Conservation (phyloP, 2,113 vertebrate species). For the Emydocephalus ijimae region DNA sequence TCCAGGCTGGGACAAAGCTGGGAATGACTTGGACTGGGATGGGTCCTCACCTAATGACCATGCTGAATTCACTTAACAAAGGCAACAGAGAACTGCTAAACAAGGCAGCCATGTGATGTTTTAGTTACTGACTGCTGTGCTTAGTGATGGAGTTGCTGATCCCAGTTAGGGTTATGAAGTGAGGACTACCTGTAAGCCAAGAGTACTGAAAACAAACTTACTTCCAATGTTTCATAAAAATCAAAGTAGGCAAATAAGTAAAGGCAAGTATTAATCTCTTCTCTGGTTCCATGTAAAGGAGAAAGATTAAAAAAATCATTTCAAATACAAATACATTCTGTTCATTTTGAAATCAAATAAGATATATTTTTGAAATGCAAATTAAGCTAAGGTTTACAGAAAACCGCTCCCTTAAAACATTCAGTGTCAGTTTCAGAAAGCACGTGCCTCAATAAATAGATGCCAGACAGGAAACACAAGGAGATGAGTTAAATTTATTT, state of each 20-base stretch:
- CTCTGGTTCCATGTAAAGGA: conserved; percentile 1
- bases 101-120: neutral
- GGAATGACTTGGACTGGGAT: neutral
- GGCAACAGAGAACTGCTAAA: neutral
- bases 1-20: neutral
- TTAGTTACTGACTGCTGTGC: neutral
- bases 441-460: conserved; percentile 27
- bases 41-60: neutral
- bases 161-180: neutral
- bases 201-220: neutral
- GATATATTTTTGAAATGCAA: neutral
- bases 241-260: neutral
- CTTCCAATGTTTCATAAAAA: neutral
- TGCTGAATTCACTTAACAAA: neutral
- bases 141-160: neutral
- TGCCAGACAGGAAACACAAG: neutral
- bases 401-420: neutral
- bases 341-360: neutral
- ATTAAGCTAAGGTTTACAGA: neutral
- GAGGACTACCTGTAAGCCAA: neutral
- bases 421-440: conserved; percentile 46
- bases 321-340: conserved; percentile 3
- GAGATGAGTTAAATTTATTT: neutral
- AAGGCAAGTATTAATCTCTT: neutral
- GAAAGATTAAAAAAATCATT: neutral